Conservation (phyloP, 1,140 invertebrate species). For the Drosophila equinoxialis region DNA sequence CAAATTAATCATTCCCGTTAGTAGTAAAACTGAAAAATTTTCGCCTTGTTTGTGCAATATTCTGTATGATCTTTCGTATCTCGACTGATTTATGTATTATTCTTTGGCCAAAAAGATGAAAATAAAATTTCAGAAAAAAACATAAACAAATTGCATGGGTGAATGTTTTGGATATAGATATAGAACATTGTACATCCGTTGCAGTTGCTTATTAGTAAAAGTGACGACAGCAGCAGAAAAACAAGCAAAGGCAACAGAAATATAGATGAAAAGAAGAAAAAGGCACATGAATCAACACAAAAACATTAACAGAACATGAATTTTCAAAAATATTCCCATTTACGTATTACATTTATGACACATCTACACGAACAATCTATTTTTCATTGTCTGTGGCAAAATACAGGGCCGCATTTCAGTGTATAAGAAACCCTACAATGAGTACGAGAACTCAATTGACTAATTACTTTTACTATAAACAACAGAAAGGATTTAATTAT, state of each 20-base stretch:
- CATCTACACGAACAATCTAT: neutral
- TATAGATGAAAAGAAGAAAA: slow-evolving; percentile 20
- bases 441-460: no score
- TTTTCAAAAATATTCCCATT: slow-evolving; percentile 8
- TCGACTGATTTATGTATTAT: slow-evolving; percentile 59
- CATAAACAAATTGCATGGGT: slow-evolving; percentile 52
- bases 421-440: no score
- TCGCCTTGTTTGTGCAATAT: slow-evolving; percentile 6
- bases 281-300: slow-evolving; percentile 31
- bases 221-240: slow-evolving; percentile 54
- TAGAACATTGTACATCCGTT: neutral
- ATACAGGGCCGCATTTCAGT: neutral
- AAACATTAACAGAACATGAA: neutral
- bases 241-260: slow-evolving; percentile 15
- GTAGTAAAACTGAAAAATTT: neutral
- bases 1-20: slow-evolving; percentile 10
- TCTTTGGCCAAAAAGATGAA: slow-evolving; percentile 37
- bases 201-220: slow-evolving; percentile 42
- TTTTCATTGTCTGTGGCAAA: slow-evolving; percentile 1
- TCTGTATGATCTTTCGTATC: slow-evolving; percentile 31
- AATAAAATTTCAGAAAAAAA: slow-evolving; percentile 46
- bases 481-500: no score
- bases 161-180: neutral
- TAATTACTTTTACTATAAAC: no score
- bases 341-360: neutral